Percentiles rank a stretch among this genome's conserved stretches.
Evolutionary conservation across 2,797 vertebrate genomes (phyloP).

Genomic region (Macrochelys suwanniensis): DNA sequence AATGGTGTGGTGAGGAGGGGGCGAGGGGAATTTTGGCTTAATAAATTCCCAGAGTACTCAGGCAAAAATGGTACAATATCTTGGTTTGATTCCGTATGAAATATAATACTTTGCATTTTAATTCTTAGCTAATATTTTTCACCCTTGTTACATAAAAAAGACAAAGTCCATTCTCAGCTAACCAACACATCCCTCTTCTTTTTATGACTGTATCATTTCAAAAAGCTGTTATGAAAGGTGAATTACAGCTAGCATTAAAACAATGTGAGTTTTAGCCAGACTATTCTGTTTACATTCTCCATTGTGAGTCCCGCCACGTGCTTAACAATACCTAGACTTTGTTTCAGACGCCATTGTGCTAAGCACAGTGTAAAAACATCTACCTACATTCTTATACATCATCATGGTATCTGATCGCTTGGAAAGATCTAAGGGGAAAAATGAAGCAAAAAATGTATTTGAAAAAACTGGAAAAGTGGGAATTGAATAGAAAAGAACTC

Average conservation of each 20-base stretch:
- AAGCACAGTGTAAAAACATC: neutral
- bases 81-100: rapidly evolving
- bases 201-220: neutral
- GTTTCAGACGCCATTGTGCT: neutral
- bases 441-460: neutral
- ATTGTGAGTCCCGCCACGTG: neutral
- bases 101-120: neutral
- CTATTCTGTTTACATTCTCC: neutral
- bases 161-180: neutral
- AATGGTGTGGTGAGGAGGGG: neutral
- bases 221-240: neutral
- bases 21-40: neutral
- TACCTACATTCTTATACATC: neutral
- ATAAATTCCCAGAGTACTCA: neutral
- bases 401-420: neutral
- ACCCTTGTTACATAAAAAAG: neutral
- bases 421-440: neutral
- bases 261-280: neutral
- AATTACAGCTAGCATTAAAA: neutral
- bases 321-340: neutral
- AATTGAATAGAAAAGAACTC: neutral
- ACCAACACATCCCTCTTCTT: neutral
- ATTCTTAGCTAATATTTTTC: conserved; percentile 4
- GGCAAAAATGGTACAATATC: neutral
- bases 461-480: neutral